phyloP scores from a whole-genome alignment of 2,888 invertebrate genomes.

The Pollenia labialis region DNA sequence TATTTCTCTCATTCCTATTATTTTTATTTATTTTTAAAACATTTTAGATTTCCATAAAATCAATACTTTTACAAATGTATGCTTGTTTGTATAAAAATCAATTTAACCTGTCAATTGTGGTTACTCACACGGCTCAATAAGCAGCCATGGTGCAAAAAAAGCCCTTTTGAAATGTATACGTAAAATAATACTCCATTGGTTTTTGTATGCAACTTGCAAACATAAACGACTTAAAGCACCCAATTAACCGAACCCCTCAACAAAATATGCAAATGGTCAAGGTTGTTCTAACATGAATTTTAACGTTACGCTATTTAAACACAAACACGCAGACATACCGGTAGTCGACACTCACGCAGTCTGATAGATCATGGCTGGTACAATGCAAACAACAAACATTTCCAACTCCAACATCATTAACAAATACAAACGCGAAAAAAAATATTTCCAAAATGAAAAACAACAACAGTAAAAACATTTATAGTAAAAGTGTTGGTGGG shows the following conservation, averaged over 20 bases:
- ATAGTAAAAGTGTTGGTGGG: slow-evolving; percentile 15
- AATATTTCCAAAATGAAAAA: background rate
- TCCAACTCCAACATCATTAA: slow-evolving; percentile 40
- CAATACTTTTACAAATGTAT: background rate
- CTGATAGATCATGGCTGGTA: background rate
- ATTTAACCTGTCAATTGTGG: slow-evolving; percentile 70
- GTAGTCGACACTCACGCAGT: background rate
- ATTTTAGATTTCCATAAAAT: too few species aligned
- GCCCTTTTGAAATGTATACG: slow-evolving; percentile 33
- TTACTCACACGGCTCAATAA: slow-evolving; percentile 42
- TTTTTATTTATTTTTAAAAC: too few species aligned
- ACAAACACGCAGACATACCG: slow-evolving; percentile 40
- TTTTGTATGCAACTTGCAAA: slow-evolving; percentile 17
- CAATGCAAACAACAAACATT: slow-evolving; percentile 8
- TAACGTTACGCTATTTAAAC: slow-evolving; percentile 68
- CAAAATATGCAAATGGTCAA: slow-evolving; percentile 59
- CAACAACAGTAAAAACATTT: slow-evolving; percentile 25
- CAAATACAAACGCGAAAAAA: slow-evolving; percentile 45
- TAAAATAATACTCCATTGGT: slow-evolving; percentile 10
- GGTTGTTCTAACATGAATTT: slow-evolving; percentile 48
- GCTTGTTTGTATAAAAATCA: slow-evolving; percentile 46
- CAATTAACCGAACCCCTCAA: slow-evolving; percentile 59
- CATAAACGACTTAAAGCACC: slow-evolving; percentile 59
- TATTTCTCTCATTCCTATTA: background rate
- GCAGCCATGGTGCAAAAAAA: slow-evolving; percentile 1